Conservation (phyloP, 2,888 invertebrate genomes). For the Alsophila aescularia region DNA sequence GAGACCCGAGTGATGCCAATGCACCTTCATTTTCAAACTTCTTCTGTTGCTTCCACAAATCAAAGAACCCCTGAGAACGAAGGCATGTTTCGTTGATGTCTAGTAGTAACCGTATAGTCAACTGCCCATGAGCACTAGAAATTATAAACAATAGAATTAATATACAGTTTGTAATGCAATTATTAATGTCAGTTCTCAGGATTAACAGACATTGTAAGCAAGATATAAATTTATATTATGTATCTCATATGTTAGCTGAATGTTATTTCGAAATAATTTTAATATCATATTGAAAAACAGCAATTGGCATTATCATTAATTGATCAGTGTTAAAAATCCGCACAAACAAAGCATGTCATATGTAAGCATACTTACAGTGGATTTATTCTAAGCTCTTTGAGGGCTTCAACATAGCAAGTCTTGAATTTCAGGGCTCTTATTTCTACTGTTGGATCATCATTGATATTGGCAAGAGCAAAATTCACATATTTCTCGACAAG, state of each 20-base stretch:
- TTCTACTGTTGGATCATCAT: constrained; percentile 89
- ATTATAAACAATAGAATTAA: constrained; percentile 41
- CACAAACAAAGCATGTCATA: too few relatives aligned
- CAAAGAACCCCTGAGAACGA: constrained; percentile 95
- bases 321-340: too few relatives aligned
- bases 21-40: constrained; percentile 94
- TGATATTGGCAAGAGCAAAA: constrained; percentile 90
- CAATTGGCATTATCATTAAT: too few relatives aligned
- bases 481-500: constrained; percentile 93
- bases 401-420: constrained; percentile 91
- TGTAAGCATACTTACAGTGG: constrained; percentile 87
- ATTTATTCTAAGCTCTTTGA: constrained; percentile 90
- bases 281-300: too few relatives aligned
- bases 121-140: constrained; percentile 88
- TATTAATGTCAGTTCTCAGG: not conserved
- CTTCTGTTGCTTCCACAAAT: constrained; percentile 94
- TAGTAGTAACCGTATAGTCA: constrained; percentile 95
- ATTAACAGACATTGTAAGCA: not conserved
- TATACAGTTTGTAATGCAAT: not conserved
- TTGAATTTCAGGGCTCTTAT: constrained; percentile 92
- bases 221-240: constrained; percentile 3
- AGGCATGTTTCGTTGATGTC: constrained; percentile 97
- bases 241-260: too few relatives aligned
- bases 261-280: too few relatives aligned
- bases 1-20: constrained; percentile 86